Conservation (phyloP, 2,888 invertebrate genomes). For the Sphaerophoria rueppellii region DNA sequence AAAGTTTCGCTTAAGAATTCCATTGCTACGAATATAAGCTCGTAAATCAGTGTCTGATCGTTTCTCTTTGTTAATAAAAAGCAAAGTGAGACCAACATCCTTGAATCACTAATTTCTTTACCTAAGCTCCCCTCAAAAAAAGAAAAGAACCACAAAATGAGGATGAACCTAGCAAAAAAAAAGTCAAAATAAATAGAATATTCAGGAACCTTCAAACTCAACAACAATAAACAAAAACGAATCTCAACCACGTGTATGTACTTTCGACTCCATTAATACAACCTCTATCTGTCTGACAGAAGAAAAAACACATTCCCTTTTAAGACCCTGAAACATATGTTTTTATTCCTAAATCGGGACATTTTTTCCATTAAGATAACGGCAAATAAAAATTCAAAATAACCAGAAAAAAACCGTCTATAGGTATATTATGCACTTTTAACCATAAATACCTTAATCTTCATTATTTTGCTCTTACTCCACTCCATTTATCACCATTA, state of each 20-base stretch:
- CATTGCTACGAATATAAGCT: no score
- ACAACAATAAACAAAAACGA: no score
- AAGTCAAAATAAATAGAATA: no score
- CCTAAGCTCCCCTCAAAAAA: no score
- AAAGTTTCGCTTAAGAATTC: no score
- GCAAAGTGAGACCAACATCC: no score
- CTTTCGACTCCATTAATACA: neutral
- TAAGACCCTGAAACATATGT: constrained; percentile 13
- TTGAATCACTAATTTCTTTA: no score
- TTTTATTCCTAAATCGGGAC: constrained; percentile 3
- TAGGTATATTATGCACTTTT: constrained; percentile 19
- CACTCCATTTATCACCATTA: constrained; percentile 34
- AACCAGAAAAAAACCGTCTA: neutral
- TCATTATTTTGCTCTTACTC: constrained; percentile 21
- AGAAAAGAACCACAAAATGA: no score
- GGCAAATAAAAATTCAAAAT: neutral
- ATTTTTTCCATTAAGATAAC: constrained; percentile 24
- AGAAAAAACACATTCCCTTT: constrained; percentile 1
- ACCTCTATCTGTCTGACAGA: neutral
- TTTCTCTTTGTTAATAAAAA: no score
- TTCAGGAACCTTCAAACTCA: no score
- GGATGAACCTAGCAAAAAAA: no score
- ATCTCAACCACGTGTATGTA: neutral
- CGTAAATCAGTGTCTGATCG: no score
- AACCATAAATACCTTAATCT: constrained; percentile 35